A percentile compares a stretch with the other conserved stretches of the same genome.
Evolutionary conservation across 2,113 vertebrate genomes (phyloP).

Genomic region (Thamnophis sirtalis): DNA sequence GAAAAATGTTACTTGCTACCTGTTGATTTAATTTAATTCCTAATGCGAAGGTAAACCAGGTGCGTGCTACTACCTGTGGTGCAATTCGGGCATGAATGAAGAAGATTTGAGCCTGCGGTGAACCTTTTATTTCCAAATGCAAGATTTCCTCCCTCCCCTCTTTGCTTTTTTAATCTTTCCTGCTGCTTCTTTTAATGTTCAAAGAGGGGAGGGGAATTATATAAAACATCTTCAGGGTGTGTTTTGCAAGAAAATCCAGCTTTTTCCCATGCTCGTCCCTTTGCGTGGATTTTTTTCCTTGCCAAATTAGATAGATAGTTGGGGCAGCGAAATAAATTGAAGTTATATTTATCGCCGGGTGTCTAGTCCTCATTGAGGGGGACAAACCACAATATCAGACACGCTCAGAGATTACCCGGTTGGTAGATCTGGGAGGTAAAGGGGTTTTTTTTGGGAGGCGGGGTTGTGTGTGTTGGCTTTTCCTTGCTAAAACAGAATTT

Average conservation of each 20-base stretch:
- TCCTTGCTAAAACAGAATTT: background rate
- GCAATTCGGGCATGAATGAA: background rate
- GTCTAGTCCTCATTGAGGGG: background rate
- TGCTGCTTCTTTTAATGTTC: background rate
- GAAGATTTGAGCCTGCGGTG: background rate
- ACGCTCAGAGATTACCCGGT: background rate
- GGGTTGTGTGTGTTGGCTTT: background rate
- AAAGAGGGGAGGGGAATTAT: background rate
- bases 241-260: background rate
- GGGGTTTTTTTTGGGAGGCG: background rate
- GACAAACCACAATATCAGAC: background rate
- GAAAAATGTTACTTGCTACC: background rate
- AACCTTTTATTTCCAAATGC: background rate
- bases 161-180: background rate
- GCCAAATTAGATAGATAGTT: background rate
- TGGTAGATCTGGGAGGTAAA: background rate
- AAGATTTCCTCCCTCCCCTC: accelerated
- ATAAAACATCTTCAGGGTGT: background rate
- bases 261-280: background rate
- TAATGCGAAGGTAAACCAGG: background rate
- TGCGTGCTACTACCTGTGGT: background rate
- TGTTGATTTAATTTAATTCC: background rate
- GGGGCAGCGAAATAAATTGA: background rate
- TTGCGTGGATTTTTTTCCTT: background rate
- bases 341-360: background rate